Evolutionary conservation across 2,797 vertebrate genomes (phyloP), one percentile per base, ranked within the genome.

Genomic region (Enteromius argenteus): DNA sequence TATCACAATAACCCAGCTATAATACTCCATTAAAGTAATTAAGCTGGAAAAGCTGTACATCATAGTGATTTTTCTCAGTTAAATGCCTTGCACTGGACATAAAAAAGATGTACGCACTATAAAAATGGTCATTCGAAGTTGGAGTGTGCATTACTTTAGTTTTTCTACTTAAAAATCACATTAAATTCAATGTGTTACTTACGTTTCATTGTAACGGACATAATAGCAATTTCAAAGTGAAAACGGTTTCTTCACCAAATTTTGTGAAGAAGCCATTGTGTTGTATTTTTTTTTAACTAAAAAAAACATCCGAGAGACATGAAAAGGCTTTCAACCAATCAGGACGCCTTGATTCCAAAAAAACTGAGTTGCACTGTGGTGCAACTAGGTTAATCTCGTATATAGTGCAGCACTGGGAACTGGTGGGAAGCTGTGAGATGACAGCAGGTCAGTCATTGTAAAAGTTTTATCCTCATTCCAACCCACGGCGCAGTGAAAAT

Each of bases 391-490:
- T 56, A 69, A 39, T 68, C 35, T 42, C 23, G 10, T 19, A 39
- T 35, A 82, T 32, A 82, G 58, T 21, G 17, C 10, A 67, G 42
- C 27, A 35, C 51, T 35, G 68, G 15, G 23, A 71, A 32, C 66
- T 1, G 11, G 14, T 27, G 42, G 8, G 9, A 74, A 74, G 58
- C 56, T 53, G 35, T 0, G 44, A 75, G 58, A 53, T 35, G 56
- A 66, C 80, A 53, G 58, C 71, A 51, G 80, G 42, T 66, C 44
- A 53, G n/a, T 53, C n/a, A 44, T 15, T 83, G 23, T 83, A 21
- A 27, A 67, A 17, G 14, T 30, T 17, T 19, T 27, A 66, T 53
- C 58, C 42, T 83, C 49, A 67, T 67, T 83, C 15, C 71, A 75
- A 27, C 80, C 42, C 30, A 75, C 80, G n/a, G 9, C 15, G n/a